Evolutionary conservation across 2,888 invertebrate species (phyloP).

Genomic region (Ormyrus labotus): DNA sequence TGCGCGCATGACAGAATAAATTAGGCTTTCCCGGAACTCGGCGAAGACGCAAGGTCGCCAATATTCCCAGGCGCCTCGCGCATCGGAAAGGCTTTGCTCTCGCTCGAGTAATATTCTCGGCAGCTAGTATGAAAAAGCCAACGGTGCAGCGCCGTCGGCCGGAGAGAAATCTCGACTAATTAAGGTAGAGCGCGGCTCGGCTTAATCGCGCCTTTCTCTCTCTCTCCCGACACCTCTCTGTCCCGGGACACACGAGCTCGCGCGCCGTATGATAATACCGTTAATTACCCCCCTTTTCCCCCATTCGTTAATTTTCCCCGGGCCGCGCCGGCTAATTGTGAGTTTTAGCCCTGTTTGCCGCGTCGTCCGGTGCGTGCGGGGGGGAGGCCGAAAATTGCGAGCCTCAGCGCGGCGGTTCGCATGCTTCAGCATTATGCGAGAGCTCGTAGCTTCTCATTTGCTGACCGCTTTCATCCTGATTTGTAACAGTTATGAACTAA

Average conservation of each 20-base stretch:
- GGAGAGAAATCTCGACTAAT: slow-evolving; percentile 36
- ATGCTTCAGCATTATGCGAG: background rate
- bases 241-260: background rate
- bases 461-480: background rate
- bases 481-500: background rate
- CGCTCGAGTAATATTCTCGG: background rate
- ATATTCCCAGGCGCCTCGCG: no score
- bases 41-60: no score
- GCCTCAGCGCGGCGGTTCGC: slow-evolving; percentile 6
- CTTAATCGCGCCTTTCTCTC: slow-evolving; percentile 15
- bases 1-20: no score
- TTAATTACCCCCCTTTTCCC: slow-evolving; percentile 58
- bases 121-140: background rate
- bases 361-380: slow-evolving; percentile 15
- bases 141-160: background rate
- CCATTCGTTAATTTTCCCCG: slow-evolving; percentile 58
- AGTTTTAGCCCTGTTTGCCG: slow-evolving; percentile 40
- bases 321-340: slow-evolving; percentile 38
- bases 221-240: background rate
- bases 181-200: slow-evolving; percentile 9
- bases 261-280: slow-evolving; percentile 55
- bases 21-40: no score
- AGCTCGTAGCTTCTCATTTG: slow-evolving; percentile 1
- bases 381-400: slow-evolving; percentile 28
- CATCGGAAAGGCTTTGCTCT: no score